phyloP scores from a whole-genome alignment of 2,888 invertebrate genomes.

The Hoplodrina ambigua region DNA sequence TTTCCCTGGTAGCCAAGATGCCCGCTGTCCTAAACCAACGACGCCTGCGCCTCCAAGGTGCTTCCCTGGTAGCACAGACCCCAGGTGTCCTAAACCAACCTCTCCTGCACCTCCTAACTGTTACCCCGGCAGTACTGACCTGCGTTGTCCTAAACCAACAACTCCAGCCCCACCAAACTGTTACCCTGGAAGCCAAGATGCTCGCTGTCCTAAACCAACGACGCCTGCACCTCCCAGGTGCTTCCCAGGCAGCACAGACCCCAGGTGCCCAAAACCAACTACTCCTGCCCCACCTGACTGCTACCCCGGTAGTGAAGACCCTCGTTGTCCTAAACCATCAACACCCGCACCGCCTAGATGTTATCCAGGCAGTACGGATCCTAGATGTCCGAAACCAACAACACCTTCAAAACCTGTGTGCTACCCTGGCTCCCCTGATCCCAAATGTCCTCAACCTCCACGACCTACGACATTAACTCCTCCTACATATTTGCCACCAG shows the following conservation, averaged over 20 bases:
- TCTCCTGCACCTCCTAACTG: not conserved
- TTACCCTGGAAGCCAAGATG: not conserved
- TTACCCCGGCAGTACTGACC: no score
- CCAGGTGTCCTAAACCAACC: not conserved
- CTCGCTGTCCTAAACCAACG: not conserved
- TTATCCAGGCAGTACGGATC: slow-evolving; percentile 74
- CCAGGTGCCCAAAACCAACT: slow-evolving; percentile 69
- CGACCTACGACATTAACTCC: slow-evolving; percentile 68
- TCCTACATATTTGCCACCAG: slow-evolving; percentile 66
- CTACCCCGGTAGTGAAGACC: slow-evolving; percentile 47
- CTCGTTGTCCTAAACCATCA: slow-evolving; percentile 68
- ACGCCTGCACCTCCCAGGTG: not conserved
- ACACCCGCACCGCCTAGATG: slow-evolving; percentile 66
- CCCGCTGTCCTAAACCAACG: not conserved
- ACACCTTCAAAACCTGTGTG: slow-evolving; percentile 45
- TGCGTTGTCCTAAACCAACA: no score
- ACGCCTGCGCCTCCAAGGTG: not conserved
- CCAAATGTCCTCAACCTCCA: slow-evolving; percentile 75
- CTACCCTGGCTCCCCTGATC: slow-evolving; percentile 75
- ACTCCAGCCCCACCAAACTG: no score
- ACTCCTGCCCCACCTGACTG: slow-evolving; percentile 61
- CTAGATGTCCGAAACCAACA: slow-evolving; percentile 73
- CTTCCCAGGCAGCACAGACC: slow-evolving; percentile 50
- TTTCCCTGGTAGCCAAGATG: not conserved
- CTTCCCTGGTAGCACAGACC: not conserved